These are phyloP conservation scores for Sebastes dallii DNA, from an alignment of 2,797 vertebrate species.

Conservation along the genomic window DNA sequence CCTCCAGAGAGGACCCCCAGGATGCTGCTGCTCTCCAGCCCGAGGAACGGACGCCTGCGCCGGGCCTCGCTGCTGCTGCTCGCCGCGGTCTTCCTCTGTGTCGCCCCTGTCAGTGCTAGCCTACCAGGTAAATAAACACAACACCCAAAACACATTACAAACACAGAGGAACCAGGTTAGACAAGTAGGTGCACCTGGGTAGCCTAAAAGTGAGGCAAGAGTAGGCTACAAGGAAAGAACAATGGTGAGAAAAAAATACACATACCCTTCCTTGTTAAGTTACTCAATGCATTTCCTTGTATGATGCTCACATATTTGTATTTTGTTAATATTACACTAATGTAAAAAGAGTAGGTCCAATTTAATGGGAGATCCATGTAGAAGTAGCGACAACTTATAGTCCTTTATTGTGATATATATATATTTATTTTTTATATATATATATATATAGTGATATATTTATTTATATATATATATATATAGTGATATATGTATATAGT, in stretches of 20 bases:
- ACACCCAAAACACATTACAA: not conserved
- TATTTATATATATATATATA: too few species aligned
- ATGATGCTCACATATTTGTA: not conserved
- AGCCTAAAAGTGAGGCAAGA: not conserved
- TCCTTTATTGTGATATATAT: too few species aligned
- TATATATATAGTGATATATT: too few species aligned
- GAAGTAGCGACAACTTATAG: not conserved
- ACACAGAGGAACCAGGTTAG: slow-evolving; percentile 9
- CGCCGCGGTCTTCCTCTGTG: slow-evolving; percentile 59
- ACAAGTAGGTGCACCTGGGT: not conserved
- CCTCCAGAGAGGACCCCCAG: slow-evolving; percentile 59
- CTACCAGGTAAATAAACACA: slow-evolving; percentile 69
- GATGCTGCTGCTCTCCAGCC: slow-evolving; percentile 71
- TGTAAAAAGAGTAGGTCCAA: not conserved
- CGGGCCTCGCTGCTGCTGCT: slow-evolving; percentile 69
- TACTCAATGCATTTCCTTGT: not conserved
- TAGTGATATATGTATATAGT: too few species aligned
- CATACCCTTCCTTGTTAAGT: slow-evolving; percentile 20
- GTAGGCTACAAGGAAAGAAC: not conserved
- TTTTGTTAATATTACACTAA: not conserved
- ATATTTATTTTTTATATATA: too few species aligned
- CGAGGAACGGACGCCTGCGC: slow-evolving; percentile 49
- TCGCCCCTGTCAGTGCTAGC: slow-evolving; percentile 51
- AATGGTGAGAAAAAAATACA: not conserved
- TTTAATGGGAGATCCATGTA: not conserved